phyloP scores from a whole-genome alignment of 2,113 vertebrate genomes.

The Boulengeromyrus knoepffleri region DNA sequence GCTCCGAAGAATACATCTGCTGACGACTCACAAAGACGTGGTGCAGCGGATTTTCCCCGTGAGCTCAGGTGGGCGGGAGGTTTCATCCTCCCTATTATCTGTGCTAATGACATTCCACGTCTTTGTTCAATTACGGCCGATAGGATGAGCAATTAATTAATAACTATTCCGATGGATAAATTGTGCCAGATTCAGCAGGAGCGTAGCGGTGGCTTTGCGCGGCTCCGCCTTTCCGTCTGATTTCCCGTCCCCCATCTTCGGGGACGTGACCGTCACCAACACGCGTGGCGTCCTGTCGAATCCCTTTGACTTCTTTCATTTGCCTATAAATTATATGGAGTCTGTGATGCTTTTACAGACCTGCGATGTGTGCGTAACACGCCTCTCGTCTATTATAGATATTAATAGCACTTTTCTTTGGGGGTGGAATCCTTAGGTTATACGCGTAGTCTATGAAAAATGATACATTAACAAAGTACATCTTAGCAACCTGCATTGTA shows the following conservation, averaged over 20 bases:
- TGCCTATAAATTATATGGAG: constrained; percentile 28
- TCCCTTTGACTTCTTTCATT: constrained; percentile 33
- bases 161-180: constrained; percentile 61
- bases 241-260: constrained; percentile 14
- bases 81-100: constrained; percentile 60
- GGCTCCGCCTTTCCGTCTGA: constrained; percentile 31
- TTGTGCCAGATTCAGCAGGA: constrained; percentile 62
- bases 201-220: constrained; percentile 49
- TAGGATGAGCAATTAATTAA: constrained; percentile 66
- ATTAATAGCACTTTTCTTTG: constrained; percentile 46
- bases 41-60: constrained; percentile 40
- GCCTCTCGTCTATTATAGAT: constrained; percentile 49
- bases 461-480: constrained; percentile 58
- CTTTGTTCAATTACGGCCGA: constrained; percentile 63
- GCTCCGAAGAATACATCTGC: constrained; percentile 66
- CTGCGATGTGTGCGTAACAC: constrained; percentile 32
- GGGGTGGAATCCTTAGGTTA: constrained; percentile 40
- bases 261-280: constrained; percentile 9
- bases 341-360: constrained; percentile 43
- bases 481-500: constrained; percentile 53
- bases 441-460: constrained; percentile 55
- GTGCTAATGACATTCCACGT: constrained; percentile 62
- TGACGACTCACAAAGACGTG: constrained; percentile 56
- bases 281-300: constrained; percentile 29
- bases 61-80: constrained; percentile 59